Evolutionary conservation across 2,888 invertebrate species (phyloP).

Genomic region (Sepioteuthis lessoniana): DNA sequence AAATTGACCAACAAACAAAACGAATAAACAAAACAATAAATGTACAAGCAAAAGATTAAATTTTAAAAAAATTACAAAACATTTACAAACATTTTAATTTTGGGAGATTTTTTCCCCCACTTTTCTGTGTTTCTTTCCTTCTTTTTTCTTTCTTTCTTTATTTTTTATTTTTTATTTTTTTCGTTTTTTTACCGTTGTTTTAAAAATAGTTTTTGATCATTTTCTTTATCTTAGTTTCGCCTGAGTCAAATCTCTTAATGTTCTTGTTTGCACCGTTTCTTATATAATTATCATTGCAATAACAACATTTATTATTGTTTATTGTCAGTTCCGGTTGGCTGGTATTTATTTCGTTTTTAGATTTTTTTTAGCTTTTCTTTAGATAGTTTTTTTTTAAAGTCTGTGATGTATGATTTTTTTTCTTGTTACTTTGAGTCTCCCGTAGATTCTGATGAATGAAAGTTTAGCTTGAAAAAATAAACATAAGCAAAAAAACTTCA

Average conservation of each 20-base stretch:
- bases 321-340: neutral
- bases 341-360: neutral
- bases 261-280: neutral
- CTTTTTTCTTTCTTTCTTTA: too few relatives aligned
- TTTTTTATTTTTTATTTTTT: neutral
- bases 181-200: neutral
- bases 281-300: neutral
- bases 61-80: neutral
- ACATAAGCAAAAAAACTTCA: neutral
- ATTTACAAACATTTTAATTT: constrained; percentile 14
- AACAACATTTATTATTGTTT: neutral
- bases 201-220: neutral
- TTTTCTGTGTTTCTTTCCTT: neutral
- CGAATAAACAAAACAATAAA: neutral
- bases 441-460: neutral
- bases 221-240: neutral
- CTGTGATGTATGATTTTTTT: neutral
- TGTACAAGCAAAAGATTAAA: constrained; percentile 4
- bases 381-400: neutral
- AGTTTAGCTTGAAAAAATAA: neutral
- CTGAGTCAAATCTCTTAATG: neutral
- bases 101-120: neutral
- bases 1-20: neutral
- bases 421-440: neutral
- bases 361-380: neutral